phyloP scores from a whole-genome alignment of 1,140 invertebrate species.

The Drosophila kohkoa region DNA sequence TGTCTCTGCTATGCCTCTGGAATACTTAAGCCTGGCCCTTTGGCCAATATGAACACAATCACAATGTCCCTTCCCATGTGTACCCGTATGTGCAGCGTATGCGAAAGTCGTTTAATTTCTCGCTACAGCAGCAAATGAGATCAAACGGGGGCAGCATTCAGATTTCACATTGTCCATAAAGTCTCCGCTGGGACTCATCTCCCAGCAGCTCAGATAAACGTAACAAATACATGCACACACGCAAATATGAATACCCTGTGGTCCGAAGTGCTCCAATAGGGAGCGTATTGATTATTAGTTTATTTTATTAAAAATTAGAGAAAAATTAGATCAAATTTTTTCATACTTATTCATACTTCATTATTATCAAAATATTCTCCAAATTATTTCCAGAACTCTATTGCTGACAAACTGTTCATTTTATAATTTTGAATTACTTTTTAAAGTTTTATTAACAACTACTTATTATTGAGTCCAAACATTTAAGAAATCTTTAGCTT shows the following conservation, averaged over 20 bases:
- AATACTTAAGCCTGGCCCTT: constrained; percentile 3
- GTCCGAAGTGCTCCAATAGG: no score
- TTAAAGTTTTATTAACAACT: no score
- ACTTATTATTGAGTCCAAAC: no score
- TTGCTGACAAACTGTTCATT: no score
- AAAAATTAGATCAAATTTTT: no score
- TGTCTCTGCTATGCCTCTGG: not conserved
- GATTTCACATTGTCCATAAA: constrained; percentile 18
- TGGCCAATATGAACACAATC: constrained; percentile 12
- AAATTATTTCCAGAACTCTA: no score
- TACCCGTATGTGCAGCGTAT: constrained; percentile 12
- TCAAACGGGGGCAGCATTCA: constrained; percentile 6
- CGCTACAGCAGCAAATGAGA: constrained; percentile 6
- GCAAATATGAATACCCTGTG: not conserved
- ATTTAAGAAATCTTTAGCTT: no score
- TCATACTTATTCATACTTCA: no score
- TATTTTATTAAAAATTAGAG: no score
- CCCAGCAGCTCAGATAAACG: constrained; percentile 11
- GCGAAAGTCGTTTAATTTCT: constrained; percentile 38
- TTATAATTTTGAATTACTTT: no score
- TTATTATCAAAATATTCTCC: no score
- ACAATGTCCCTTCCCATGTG: not conserved
- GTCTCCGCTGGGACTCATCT: constrained; percentile 24
- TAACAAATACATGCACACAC: not conserved
- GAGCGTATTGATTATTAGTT: not conserved